These are phyloP conservation scores for Mesoligia furuncula DNA, from an alignment of 2,888 invertebrate species.

Conservation along the genomic window DNA sequence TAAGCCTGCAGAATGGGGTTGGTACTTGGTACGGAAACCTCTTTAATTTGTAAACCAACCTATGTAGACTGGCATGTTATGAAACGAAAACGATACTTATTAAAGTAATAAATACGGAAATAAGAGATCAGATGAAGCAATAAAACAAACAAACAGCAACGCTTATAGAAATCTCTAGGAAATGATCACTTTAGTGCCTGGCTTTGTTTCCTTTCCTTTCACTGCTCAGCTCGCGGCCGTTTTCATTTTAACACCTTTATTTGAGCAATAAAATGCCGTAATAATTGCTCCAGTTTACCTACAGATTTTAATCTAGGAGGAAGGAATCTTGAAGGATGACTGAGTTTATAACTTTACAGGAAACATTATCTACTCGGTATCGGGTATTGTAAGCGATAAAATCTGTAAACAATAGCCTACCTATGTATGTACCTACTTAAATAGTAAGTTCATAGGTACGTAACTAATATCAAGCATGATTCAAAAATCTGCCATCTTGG, in stretches of 20 bases:
- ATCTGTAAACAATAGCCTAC: not conserved
- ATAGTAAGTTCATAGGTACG: not conserved
- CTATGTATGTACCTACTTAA: not conserved
- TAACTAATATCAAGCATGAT: not conserved
- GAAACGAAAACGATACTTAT: conserved; percentile 34
- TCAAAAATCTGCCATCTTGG: conserved; percentile 1
- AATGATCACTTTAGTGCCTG: conserved; percentile 72
- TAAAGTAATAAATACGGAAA: conserved; percentile 61
- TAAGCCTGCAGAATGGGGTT: not conserved
- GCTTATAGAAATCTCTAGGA: conserved; percentile 79
- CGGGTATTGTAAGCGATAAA: not conserved
- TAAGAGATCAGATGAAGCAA: conserved; percentile 64
- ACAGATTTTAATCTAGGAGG: not conserved
- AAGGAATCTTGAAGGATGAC: conserved; percentile 12
- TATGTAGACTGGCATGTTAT: conserved; percentile 20
- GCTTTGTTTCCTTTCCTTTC: conserved; percentile 80
- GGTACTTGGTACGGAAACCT: not conserved
- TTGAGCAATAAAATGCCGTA: conserved; percentile 27
- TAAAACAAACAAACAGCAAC: conserved; percentile 68
- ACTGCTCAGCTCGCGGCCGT: conserved; percentile 72
- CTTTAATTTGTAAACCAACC: not conserved
- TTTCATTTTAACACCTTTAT: conserved; percentile 75
- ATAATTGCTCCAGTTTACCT: conserved; percentile 16
- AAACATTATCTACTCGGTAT: not conserved
- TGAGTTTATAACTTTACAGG: not conserved